Evolutionary conservation across 2,797 vertebrate genomes (phyloP).

Genomic region (Molossus molossus): DNA sequence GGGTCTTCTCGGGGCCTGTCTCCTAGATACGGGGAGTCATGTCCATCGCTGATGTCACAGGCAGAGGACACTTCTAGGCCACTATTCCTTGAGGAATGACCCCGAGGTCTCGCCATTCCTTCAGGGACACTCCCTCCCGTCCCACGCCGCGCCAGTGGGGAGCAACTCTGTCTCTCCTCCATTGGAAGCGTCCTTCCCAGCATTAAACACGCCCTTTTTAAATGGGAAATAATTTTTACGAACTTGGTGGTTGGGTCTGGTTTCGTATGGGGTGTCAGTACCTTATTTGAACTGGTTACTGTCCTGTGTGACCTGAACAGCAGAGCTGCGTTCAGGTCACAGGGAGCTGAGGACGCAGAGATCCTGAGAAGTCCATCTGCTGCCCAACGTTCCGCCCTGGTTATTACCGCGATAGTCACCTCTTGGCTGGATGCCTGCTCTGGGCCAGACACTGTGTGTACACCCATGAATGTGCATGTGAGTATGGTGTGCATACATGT

Average conservation of each 20-base stretch:
- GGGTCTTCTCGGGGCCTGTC: neutral
- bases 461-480: neutral
- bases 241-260: neutral
- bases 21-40: neutral
- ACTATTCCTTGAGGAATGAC: neutral
- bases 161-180: neutral
- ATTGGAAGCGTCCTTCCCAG: rapidly evolving
- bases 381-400: rapidly evolving
- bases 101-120: neutral
- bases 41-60: constrained; percentile 69
- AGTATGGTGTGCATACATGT: too few species aligned
- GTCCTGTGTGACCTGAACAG: rapidly evolving
- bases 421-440: rapidly evolving
- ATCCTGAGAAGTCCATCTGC: neutral
- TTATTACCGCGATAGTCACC: rapidly evolving
- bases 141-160: too few species aligned
- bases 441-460: neutral
- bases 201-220: too few species aligned
- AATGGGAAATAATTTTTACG: neutral
- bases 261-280: rapidly evolving
- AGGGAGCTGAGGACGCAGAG: neutral
- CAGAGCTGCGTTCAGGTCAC: neutral
- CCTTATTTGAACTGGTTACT: rapidly evolving
- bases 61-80: constrained; percentile 63
- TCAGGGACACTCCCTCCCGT: neutral